Percentiles rank a stretch among this genome's conserved stretches.
These are phyloP conservation scores for Dasysyrphus tricinctus DNA, from an alignment of 2,888 invertebrate genomes.

Conservation along the genomic window DNA sequence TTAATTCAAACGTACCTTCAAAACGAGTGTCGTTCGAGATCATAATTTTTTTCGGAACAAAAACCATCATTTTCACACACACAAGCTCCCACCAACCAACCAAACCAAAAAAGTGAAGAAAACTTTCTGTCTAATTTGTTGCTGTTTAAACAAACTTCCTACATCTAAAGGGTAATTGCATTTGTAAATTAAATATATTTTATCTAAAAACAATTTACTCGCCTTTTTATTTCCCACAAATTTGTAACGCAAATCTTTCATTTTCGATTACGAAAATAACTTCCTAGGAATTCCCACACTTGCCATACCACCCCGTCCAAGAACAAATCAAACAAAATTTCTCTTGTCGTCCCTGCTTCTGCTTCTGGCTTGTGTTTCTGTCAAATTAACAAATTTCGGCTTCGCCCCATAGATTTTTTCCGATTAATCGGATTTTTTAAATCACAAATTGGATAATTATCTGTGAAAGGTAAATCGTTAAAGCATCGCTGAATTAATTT, in stretches of 20 bases:
- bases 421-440: background rate
- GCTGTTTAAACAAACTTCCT: slow-evolving; percentile 60
- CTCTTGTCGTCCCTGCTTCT: slow-evolving; percentile 46
- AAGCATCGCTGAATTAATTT: background rate
- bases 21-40: slow-evolving; percentile 49
- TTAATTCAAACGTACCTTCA: slow-evolving; percentile 17
- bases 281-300: slow-evolving; percentile 36
- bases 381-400: slow-evolving; percentile 70
- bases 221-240: background rate
- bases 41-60: slow-evolving; percentile 54
- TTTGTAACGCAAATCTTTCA: background rate
- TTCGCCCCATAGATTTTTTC: slow-evolving; percentile 60
- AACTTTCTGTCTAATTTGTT: slow-evolving; percentile 72
- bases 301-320: slow-evolving; percentile 28
- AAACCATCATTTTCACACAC: slow-evolving; percentile 46
- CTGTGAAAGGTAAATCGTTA: background rate
- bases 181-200: slow-evolving; percentile 43
- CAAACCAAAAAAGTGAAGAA: slow-evolving; percentile 41
- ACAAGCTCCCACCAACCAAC: slow-evolving; percentile 52
- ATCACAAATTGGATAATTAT: background rate
- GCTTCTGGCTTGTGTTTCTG: slow-evolving; percentile 47
- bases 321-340: slow-evolving; percentile 67
- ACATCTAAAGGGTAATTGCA: slow-evolving; percentile 61
- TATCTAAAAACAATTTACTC: slow-evolving; percentile 38
- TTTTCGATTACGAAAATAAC: slow-evolving; percentile 18